Base-by-base conservation (phyloP, 2,888 invertebrate genomes). In the Sphaerophoria rueppellii region DNA sequence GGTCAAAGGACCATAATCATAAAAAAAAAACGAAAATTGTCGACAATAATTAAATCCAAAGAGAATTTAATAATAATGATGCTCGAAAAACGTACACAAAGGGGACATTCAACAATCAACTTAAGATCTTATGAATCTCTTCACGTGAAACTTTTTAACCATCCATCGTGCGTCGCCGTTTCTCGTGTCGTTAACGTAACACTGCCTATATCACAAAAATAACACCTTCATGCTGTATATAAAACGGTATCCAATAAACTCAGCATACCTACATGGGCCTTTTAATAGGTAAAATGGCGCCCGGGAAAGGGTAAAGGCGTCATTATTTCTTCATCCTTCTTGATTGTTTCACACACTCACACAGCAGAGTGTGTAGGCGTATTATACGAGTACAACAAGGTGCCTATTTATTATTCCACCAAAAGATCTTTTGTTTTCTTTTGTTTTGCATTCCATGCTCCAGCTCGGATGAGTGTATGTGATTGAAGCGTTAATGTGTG, bases 401-500 rank as follows among this genome's bases (percentile, higher is more conserved):
- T 14, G 24, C 11, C 32, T 54, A 43, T 43, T 7, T 12, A 35
- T 74, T 55, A 40, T 58, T 7, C 43, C 35, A 43, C 43, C n/a
- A 69, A 70, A 43, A 32, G 58, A 78, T 46, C 73, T 77, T 74
- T 77, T 67, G 57, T 78, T 46, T 14, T 43, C 71, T 54, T 60
- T 79, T 75, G 73, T 74, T 79, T 65, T 55, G 43, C 65, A 79
- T 79, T 74, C 74, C 79, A 40, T 60, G 67, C 54, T 32, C 37
- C 24, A 40, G 16, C 54, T 34, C 52, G 24, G n/a, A 52, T 24
- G 54, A 63, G 48, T 55, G 63, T 74, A 55, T 75, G 71, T 60
- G 79, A 83, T 75, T 80, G 67, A 69, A 79, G 82, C 74, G 82
- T 83, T 83, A 83, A 83, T 79, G 82, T 79, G 82, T 83, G 82